phyloP scores from a whole-genome alignment of 2,113 vertebrate genomes.

The Patagioenas fasciata region DNA sequence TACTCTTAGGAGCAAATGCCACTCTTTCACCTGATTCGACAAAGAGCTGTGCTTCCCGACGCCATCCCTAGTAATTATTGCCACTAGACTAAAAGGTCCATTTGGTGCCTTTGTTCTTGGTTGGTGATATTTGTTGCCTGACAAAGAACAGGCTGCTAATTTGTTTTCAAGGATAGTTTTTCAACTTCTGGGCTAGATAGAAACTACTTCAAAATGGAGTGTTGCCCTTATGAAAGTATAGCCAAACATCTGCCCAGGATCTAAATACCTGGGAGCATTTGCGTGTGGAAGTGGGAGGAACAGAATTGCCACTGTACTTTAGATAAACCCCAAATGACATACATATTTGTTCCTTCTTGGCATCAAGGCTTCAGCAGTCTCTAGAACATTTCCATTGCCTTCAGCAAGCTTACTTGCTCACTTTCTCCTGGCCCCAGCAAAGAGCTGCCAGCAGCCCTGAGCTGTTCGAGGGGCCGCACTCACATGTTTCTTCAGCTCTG shows the following conservation, averaged over 20 bases:
- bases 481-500: too few relatives aligned
- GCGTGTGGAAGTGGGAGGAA: background rate
- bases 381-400: background rate
- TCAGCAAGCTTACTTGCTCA: background rate
- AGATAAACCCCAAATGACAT: background rate
- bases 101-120: background rate
- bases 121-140: background rate
- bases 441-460: fast-evolving
- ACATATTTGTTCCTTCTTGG: background rate
- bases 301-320: background rate
- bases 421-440: background rate
- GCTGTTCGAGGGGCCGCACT: fast-evolving
- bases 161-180: background rate
- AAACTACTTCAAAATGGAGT: background rate
- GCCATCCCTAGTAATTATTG: background rate
- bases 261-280: background rate
- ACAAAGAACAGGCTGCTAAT: background rate
- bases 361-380: background rate
- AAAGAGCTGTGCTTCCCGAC: background rate
- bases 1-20: background rate
- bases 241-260: background rate
- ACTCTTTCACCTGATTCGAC: background rate
- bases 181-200: background rate
- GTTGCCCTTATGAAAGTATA: background rate
- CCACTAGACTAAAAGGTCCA: background rate